These are phyloP conservation scores for Apomyelois bistriatella DNA, from an alignment of 2,888 invertebrate genomes.

Conservation along the genomic window DNA sequence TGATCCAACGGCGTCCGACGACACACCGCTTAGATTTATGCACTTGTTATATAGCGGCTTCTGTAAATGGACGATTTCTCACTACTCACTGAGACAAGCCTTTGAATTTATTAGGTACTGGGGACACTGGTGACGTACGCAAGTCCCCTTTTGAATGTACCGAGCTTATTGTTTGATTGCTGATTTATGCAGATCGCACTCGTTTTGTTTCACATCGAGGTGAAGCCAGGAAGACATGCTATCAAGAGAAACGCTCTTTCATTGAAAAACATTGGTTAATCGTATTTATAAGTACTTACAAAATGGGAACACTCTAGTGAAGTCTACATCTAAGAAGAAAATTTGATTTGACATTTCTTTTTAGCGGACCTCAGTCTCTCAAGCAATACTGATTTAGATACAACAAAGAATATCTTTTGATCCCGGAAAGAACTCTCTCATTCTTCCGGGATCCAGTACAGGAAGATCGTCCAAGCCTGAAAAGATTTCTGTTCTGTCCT, in stretches of 20 bases:
- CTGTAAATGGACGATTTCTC: conserved; percentile 73
- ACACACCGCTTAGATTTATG: conserved; percentile 75
- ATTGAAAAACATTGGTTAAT: conserved; percentile 4
- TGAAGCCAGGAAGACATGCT: conserved; percentile 9
- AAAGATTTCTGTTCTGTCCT: no score
- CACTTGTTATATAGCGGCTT: conserved; percentile 63
- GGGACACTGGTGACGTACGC: conserved; percentile 50
- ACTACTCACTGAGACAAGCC: conserved; percentile 63
- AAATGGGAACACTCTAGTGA: no score
- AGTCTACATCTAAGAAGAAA: no score
- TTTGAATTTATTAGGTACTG: conserved; percentile 69
- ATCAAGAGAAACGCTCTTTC: conserved; percentile 4
- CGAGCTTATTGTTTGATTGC: conserved; percentile 60
- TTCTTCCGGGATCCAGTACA: no score
- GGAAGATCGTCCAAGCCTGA: no score
- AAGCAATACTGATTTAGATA: no score
- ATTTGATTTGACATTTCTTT: no score
- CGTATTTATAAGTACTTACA: background rate
- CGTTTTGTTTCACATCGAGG: conserved; percentile 9
- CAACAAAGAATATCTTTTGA: no score
- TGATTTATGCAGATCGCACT: conserved; percentile 50
- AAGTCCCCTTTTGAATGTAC: conserved; percentile 49
- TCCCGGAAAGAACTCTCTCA: no score
- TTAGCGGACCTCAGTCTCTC: no score
- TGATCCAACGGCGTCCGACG: conserved; percentile 47